These are phyloP conservation scores for Porites evermanni DNA, from an alignment of 92 coral and sea anemone species.

Conservation along the genomic window DNA sequence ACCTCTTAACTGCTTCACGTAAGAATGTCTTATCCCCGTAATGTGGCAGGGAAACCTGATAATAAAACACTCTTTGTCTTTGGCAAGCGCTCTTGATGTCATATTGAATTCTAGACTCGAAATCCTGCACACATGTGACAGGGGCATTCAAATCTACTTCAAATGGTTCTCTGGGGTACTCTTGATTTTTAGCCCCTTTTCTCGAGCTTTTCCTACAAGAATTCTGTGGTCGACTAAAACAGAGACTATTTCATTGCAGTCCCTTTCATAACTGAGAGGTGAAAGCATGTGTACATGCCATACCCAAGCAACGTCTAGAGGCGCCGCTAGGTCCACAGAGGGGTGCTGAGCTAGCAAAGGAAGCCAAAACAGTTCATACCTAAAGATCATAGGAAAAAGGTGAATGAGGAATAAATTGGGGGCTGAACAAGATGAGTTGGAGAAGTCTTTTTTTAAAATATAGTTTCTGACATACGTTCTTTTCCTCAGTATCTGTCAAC, in stretches of 20 bases:
- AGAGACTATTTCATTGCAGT: slow-evolving; percentile 68
- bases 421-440: too few relatives aligned
- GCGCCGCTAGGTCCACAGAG: slow-evolving; percentile 61
- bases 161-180: slow-evolving; percentile 65
- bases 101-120: slow-evolving; percentile 16
- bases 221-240: slow-evolving; percentile 63
- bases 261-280: slow-evolving; percentile 73
- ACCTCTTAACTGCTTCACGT: too few relatives aligned
- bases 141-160: slow-evolving; percentile 60
- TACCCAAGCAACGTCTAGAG: slow-evolving; percentile 74
- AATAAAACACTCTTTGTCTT: too few relatives aligned
- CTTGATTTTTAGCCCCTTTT: slow-evolving; percentile 40
- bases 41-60: too few relatives aligned
- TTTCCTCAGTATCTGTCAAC: too few relatives aligned
- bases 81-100: too few relatives aligned
- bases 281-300: slow-evolving; percentile 84
- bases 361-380: slow-evolving; percentile 61
- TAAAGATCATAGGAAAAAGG: not conserved
- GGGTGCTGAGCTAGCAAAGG: slow-evolving; percentile 53
- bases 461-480: too few relatives aligned
- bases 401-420: too few relatives aligned
- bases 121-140: slow-evolving; percentile 19
- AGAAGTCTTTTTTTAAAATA: too few relatives aligned
- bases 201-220: slow-evolving; percentile 41
- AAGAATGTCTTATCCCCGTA: too few relatives aligned